A percentile compares a stretch with the other conserved stretches of the same genome.
These are phyloP conservation scores for Pipra filicauda DNA, from an alignment of 2,113 vertebrate genomes.

Conservation along the genomic window DNA sequence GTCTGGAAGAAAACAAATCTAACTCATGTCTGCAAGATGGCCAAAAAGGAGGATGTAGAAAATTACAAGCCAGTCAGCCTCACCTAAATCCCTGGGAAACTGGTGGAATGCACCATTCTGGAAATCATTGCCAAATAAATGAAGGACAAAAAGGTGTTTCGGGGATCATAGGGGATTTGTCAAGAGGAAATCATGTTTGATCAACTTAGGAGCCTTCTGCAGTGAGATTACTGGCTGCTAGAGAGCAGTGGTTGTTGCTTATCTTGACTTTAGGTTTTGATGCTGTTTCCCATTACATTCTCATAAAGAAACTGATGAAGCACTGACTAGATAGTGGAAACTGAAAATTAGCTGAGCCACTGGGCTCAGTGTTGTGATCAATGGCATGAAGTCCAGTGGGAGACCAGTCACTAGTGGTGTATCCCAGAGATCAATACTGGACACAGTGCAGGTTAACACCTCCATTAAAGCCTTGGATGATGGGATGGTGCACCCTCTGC, in stretches of 20 bases:
- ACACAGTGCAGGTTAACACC: neutral
- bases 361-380: neutral
- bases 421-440: accelerated
- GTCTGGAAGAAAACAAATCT: neutral
- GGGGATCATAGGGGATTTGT: neutral
- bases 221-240: neutral
- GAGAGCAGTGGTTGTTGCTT: neutral
- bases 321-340: neutral
- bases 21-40: neutral
- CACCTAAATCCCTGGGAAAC: neutral
- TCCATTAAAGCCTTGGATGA: neutral
- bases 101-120: neutral
- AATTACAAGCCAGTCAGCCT: neutral
- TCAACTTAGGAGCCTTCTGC: neutral
- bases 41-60: neutral
- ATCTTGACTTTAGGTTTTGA: neutral
- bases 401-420: neutral
- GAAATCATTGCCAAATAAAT: neutral
- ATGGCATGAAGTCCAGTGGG: neutral
- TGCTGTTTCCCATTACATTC: neutral
- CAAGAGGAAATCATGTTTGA: neutral
- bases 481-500: neutral
- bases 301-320: neutral
- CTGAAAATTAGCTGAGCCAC: neutral
- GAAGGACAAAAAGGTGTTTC: neutral